A percentile compares a stretch with the other conserved stretches of the same genome.
These are phyloP conservation scores for Athalia cordata DNA, from an alignment of 2,888 invertebrate species.

Conservation along the genomic window DNA sequence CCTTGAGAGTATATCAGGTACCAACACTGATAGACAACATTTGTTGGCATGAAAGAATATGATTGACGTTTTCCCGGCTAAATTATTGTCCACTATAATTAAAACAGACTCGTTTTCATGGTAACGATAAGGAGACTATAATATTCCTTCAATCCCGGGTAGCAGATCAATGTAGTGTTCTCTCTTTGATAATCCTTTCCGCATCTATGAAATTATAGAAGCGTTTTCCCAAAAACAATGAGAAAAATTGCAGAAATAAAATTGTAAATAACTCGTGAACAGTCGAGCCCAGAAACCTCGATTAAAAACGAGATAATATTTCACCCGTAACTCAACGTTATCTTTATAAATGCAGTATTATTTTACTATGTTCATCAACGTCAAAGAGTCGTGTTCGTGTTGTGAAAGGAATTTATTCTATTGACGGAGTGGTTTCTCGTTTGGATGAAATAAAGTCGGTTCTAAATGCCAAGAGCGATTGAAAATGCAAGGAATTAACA, in stretches of 20 bases:
- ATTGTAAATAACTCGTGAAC: neutral
- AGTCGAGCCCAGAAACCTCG: slow-evolving; percentile 20
- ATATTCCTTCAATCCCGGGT: neutral
- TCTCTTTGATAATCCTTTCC: neutral
- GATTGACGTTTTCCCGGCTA: slow-evolving; percentile 25
- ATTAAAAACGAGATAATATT: slow-evolving; percentile 22
- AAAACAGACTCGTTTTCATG: slow-evolving; percentile 3
- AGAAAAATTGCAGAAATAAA: neutral
- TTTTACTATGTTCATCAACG: neutral
- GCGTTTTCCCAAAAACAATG: neutral
- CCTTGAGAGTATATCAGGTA: slow-evolving; percentile 2
- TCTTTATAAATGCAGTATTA: slow-evolving; percentile 9
- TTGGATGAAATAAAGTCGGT: neutral
- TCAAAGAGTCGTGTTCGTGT: neutral
- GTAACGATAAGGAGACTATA: neutral
- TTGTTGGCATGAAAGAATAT: neutral
- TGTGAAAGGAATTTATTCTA: too few species aligned
- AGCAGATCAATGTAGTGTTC: neutral
- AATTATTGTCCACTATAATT: slow-evolving; percentile 10
- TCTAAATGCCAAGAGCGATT: neutral
- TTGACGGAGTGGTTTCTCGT: too few species aligned
- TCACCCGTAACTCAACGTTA: slow-evolving; percentile 33
- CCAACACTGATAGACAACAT: slow-evolving; percentile 1
- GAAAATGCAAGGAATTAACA: neutral
- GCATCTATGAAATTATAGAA: too few species aligned